Conservation (phyloP, 2,888 invertebrate species). For the Formica aserva region DNA sequence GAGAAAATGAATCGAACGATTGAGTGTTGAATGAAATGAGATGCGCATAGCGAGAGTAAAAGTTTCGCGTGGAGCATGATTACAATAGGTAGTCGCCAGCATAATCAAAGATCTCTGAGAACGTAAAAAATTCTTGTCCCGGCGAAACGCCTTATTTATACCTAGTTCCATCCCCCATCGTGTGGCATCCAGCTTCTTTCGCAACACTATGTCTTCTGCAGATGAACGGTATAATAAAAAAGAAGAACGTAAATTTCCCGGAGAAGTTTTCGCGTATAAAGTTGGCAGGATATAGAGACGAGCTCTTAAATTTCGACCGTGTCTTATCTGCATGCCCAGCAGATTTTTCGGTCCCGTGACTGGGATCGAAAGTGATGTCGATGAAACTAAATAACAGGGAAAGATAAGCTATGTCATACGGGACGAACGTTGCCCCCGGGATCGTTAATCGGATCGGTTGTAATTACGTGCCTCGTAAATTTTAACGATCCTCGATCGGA, state of each 20-base stretch:
- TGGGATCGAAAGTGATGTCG: slow-evolving; percentile 68
- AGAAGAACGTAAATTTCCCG: neutral
- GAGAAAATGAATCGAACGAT: slow-evolving; percentile 48
- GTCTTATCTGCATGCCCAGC: slow-evolving; percentile 75
- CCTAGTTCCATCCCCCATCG: neutral
- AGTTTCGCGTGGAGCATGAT: slow-evolving; percentile 30
- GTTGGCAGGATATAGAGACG: slow-evolving; percentile 7
- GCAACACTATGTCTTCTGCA: neutral
- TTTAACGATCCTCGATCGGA: slow-evolving; percentile 77
- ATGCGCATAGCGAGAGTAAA: slow-evolving; percentile 47
- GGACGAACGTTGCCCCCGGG: slow-evolving; percentile 69
- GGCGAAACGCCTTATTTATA: neutral
- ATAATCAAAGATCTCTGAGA: neutral
- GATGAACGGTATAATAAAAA: neutral
- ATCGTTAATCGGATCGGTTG: slow-evolving; percentile 78
- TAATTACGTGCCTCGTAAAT: slow-evolving; percentile 79
- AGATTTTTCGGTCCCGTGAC: slow-evolving; percentile 70
- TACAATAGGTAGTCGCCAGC: slow-evolving; percentile 23
- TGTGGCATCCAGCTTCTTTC: neutral
- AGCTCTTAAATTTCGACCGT: slow-evolving; percentile 64
- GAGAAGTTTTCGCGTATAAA: neutral
- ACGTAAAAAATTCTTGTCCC: neutral
- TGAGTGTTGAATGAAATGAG: slow-evolving; percentile 33
- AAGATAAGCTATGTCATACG: slow-evolving; percentile 71
- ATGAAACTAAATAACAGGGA: slow-evolving; percentile 76